Base-by-base conservation (phyloP, 2,797 vertebrate species). In the Pogonophryne albipinna region DNA sequence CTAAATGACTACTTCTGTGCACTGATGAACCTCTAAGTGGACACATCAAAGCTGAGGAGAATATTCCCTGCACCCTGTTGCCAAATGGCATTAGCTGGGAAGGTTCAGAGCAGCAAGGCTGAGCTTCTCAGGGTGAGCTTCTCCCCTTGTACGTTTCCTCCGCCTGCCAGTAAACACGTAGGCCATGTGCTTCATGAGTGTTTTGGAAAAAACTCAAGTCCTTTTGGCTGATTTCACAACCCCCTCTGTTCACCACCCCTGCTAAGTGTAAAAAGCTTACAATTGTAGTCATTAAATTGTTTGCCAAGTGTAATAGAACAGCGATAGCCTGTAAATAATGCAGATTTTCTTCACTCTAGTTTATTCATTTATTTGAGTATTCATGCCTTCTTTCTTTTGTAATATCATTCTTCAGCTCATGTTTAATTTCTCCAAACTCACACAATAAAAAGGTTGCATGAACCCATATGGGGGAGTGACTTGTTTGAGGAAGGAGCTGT, bases 401-500 rank as follows among this genome's bases (percentile, higher is more conserved):
- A 34, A 74, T 47, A 63, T 45, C 15, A 62, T 10, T 61, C 2
- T 65, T 15, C 34, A 38, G 23, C 63, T 74, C 47, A 58, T 47
- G 51, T 83, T 79, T 69, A 62, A 63, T 52, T 34, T 4, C 27
- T 60, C 53, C 52, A 10, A 62, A 55, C 50, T 71, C 52, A 59
- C 52, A 75, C 19, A 82, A 59, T 75, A 17, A 77, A 63, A 81
- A 27, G 14, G 66, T 49, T 64, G 73, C 74, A 49, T 44, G 78
- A 75, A 74, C 63, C 69, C 58, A 64, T 60, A 62, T 46, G 67
- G 82, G 59, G 71, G 58, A 71, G 74, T 60, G 78, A 80, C 73
- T 82, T 84, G 79, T 86, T 84, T 87, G 85, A 94, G 94, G 94
- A 94, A 94, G 86, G 87, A 90, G 90, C 93, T 94, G 93, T 86